Conservation (phyloP, 2,888 invertebrate species). For the Subacronicta megacephala region DNA sequence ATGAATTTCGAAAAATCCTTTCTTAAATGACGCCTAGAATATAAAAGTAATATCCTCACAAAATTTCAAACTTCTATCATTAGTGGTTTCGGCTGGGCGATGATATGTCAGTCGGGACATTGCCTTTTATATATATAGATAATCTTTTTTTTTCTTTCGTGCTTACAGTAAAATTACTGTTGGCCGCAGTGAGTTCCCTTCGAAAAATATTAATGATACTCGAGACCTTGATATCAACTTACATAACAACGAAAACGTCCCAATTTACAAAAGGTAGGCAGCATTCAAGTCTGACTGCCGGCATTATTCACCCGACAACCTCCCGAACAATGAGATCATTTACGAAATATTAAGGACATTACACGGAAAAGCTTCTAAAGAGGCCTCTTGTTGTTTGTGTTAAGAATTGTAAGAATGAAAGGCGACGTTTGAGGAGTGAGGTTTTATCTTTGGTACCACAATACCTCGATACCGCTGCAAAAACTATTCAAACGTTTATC, state of each 20-base stretch:
- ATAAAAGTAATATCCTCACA: too few relatives aligned
- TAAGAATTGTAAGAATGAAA: constrained; percentile 60
- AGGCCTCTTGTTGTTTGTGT: constrained; percentile 59
- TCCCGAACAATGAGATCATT: constrained; percentile 65
- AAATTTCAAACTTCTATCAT: too few relatives aligned
- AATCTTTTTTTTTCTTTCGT: too few relatives aligned
- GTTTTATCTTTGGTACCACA: constrained; percentile 64
- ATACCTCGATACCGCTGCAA: constrained; percentile 64
- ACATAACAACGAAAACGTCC: constrained; percentile 49
- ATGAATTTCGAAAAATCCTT: too few relatives aligned
- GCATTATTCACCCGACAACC: constrained; percentile 59
- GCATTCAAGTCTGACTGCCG: constrained; percentile 53
- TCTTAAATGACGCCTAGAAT: too few relatives aligned
- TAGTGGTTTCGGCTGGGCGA: too few relatives aligned
- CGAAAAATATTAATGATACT: constrained; percentile 38
- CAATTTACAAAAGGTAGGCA: constrained; percentile 57
- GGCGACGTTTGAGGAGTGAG: constrained; percentile 32
- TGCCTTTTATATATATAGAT: too few relatives aligned
- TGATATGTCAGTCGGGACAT: too few relatives aligned
- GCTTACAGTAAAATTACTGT: not conserved
- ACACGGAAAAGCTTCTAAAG: constrained; percentile 72
- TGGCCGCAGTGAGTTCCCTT: constrained; percentile 15
- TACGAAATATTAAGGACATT: constrained; percentile 76
- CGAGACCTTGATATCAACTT: constrained; percentile 48
- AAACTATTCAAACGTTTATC: constrained; percentile 76